Percentiles rank a stretch among this genome's conserved stretches.
phyloP scores from a whole-genome alignment of 2,113 vertebrate species.

The Caranx melampygus region DNA sequence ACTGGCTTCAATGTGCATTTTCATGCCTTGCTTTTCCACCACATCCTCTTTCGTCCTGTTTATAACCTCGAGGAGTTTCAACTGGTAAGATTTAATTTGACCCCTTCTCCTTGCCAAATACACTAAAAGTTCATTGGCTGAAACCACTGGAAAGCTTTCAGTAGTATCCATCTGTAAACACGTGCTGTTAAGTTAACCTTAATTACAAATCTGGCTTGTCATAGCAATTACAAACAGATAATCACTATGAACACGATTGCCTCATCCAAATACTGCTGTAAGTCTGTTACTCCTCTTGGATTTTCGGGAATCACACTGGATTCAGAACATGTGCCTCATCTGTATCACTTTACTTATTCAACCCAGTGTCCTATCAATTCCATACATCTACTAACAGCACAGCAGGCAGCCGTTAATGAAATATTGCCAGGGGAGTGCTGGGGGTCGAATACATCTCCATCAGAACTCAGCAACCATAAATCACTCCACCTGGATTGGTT shows the following conservation, averaged over 20 bases:
- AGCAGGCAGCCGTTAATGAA: slow-evolving; percentile 28
- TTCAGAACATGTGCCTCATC: background rate
- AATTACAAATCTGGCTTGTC: slow-evolving; percentile 38
- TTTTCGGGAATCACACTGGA: background rate
- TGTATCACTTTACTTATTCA: background rate
- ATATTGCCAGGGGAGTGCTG: background rate
- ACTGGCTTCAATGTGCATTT: slow-evolving; percentile 18
- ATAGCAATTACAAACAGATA: slow-evolving; percentile 37
- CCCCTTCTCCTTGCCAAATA: slow-evolving; percentile 39
- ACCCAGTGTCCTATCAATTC: slow-evolving; percentile 7
- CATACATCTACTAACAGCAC: background rate
- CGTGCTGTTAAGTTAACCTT: background rate
- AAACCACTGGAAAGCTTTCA: slow-evolving; percentile 37
- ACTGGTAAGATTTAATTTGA: slow-evolving; percentile 16
- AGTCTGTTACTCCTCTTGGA: slow-evolving; percentile 1
- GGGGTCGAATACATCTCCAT: slow-evolving; percentile 1
- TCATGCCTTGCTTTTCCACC: slow-evolving; percentile 17
- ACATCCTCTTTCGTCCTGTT: slow-evolving; percentile 45
- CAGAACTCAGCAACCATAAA: slow-evolving; percentile 17
- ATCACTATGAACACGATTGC: background rate
- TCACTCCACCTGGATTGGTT: slow-evolving; percentile 53
- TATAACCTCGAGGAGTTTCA: slow-evolving; percentile 43
- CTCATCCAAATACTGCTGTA: background rate
- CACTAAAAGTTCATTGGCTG: slow-evolving; percentile 41
- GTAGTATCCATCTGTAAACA: slow-evolving; percentile 23